These are phyloP conservation scores for Pteronotus mesoamericanus DNA, from an alignment of 2,797 vertebrate species.

Conservation along the genomic window DNA sequence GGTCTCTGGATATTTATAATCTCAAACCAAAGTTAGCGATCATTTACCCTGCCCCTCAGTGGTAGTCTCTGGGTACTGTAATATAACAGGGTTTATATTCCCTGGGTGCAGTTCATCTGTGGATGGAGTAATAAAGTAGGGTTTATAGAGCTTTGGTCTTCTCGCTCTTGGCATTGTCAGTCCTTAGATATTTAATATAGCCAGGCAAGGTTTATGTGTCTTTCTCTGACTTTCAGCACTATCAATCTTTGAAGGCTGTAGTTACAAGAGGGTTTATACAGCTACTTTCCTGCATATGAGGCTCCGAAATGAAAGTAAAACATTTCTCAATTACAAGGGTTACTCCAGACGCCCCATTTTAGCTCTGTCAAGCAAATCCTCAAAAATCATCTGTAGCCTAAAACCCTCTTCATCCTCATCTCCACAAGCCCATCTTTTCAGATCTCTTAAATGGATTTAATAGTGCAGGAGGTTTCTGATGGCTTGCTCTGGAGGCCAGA, in stretches of 20 bases:
- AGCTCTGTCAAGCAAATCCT: constrained; percentile 23
- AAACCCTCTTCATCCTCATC: neutral
- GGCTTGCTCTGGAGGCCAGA: neutral
- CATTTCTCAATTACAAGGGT: constrained; percentile 70
- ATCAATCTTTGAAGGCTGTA: constrained; percentile 81
- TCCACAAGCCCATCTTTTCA: neutral
- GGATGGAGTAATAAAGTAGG: constrained; percentile 80
- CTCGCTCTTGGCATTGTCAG: constrained; percentile 80
- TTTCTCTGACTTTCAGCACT: constrained; percentile 70
- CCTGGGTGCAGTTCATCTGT: constrained; percentile 76
- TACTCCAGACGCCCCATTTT: neutral
- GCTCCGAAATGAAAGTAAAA: constrained; percentile 60
- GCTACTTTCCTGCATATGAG: constrained; percentile 80
- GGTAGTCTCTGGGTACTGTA: constrained; percentile 71
- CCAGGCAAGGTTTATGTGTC: constrained; percentile 79
- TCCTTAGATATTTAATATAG: constrained; percentile 80
- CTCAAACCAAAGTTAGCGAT: constrained; percentile 78
- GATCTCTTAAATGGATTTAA: neutral
- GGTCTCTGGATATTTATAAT: constrained; percentile 77
- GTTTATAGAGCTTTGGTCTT: constrained; percentile 83
- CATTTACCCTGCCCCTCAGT: constrained; percentile 66
- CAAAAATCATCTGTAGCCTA: neutral
- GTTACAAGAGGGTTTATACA: constrained; percentile 79
- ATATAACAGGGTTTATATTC: constrained; percentile 78
- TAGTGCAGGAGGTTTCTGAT: neutral